These are phyloP conservation scores for Drosophila atroscutellata DNA, from an alignment of 2,888 invertebrate genomes.

Conservation along the genomic window DNA sequence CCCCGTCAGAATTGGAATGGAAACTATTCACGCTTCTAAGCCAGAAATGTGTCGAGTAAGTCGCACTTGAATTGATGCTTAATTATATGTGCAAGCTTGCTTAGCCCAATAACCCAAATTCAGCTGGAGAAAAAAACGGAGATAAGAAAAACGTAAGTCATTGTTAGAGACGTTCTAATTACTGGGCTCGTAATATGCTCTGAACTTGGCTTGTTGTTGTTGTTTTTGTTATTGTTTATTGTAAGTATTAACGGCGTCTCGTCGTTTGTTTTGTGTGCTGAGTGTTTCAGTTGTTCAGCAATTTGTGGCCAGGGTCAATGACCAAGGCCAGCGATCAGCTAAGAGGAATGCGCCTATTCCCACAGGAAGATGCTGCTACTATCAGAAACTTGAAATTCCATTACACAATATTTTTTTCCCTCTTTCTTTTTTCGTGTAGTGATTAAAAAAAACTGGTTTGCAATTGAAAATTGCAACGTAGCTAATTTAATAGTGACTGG, in stretches of 20 bases:
- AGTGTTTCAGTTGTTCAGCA: conserved; percentile 14
- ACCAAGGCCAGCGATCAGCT: conserved; percentile 43
- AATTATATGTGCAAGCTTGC: conserved; percentile 40
- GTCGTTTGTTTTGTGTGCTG: conserved; percentile 15
- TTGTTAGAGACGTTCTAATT: conserved; percentile 62
- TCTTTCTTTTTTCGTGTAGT: conserved; percentile 16
- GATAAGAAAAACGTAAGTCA: conserved; percentile 46
- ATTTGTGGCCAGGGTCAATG: conserved; percentile 61
- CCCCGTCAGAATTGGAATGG: neutral
- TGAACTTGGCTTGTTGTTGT: neutral
- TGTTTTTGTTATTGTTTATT: conserved; percentile 38
- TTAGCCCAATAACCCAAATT: conserved; percentile 65
- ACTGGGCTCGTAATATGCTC: conserved; percentile 27
- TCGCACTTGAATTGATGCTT: conserved; percentile 6
- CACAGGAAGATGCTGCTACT: conserved; percentile 58
- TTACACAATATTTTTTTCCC: conserved; percentile 26
- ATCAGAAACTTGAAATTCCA: conserved; percentile 56
- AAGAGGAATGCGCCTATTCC: conserved; percentile 41
- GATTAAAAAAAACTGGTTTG: conserved; percentile 69
- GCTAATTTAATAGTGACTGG: conserved; percentile 60
- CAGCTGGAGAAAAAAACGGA: conserved; percentile 4
- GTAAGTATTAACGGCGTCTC: conserved; percentile 43
- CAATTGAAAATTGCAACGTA: conserved; percentile 48
- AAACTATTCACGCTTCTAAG: neutral
- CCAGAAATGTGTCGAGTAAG: conserved; percentile 4